Base-by-base conservation (phyloP, 37 sponge, comb jelly and placozoan genomes). In the Beroe ovata region DNA sequence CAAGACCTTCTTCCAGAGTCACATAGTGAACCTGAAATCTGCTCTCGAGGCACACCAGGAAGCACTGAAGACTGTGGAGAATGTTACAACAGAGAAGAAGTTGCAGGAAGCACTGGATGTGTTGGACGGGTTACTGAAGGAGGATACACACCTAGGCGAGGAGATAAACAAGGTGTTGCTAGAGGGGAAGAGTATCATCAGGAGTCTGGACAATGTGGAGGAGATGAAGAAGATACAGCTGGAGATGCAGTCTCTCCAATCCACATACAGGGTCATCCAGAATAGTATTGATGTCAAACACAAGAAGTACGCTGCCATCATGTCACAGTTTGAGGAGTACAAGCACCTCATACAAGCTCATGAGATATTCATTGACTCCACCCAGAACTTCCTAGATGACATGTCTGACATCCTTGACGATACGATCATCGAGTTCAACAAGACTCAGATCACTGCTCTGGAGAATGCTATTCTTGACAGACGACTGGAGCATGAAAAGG, bases 1-100 rank as follows among this genome's bases (percentile, higher is more conserved):
- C 22, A 77, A 42, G 84, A 77, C 84, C n/a, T 77, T 77, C 84
- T 77, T 77, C 84, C 42, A 39, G 54, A 42, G 33, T 28, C 54
- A 77, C 36, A 30, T 77, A 3, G 41, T 21, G 38, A 36, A 36
- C n/a, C 25, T 77, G 42, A 77, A 42, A 25, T 1, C 47, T 0
- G n/a, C 21, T 1, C 38, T 77, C n/a, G 38, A 39, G 84, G 19
- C 39, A 25, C 84, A 42, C 42, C 84, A 36, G 28, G 84, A 39
- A 1, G 41, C 23, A 1, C 28, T 77, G 28, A 77, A 77, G 84
- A 42, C 28, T 1, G 38, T 77, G 47, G 84, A 77, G 47, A 54
- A 77, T 1, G 84, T 77, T 8, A 77, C 54, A 1, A 77, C 84
- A 4, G 84, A 77, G 25, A 54, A 32, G 26, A 42, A 77, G 38